Conservation (phyloP, 1,140 invertebrate species). For the Caenorhabditis brenneri region DNA sequence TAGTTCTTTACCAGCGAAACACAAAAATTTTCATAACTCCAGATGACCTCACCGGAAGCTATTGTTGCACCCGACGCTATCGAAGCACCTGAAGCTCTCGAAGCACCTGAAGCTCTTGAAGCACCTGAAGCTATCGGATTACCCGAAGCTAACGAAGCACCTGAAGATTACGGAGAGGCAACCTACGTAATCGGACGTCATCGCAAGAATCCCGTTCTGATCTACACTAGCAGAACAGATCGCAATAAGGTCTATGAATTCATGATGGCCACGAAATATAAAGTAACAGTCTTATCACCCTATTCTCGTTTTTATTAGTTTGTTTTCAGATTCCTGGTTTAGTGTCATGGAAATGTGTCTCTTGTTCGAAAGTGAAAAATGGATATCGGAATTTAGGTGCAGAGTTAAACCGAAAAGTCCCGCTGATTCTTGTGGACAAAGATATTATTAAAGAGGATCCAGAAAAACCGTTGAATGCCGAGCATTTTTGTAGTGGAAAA, state of each 20-base stretch:
- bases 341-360: conserved; percentile 43
- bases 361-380: conserved; percentile 35
- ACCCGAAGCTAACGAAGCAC: no score
- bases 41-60: no score
- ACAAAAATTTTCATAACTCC: neutral
- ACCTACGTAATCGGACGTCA: conserved; percentile 37
- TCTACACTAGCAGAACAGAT: conserved; percentile 28
- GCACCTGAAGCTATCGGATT: no score
- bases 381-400: conserved; percentile 24
- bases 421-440: conserved; percentile 46
- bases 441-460: conserved; percentile 51
- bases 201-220: conserved; percentile 39
- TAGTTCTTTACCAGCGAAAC: no score
- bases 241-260: conserved; percentile 45
- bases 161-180: conserved; percentile 18
- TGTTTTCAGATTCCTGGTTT: conserved; percentile 35
- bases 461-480: conserved; percentile 31
- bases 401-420: conserved; percentile 21
- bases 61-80: no score
- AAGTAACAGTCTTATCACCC: neutral
- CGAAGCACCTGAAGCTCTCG: no score
- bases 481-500: conserved; percentile 45
- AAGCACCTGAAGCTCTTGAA: no score
- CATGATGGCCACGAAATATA: conserved; percentile 6
- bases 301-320: neutral